Conservation (phyloP, 2,888 invertebrate genomes). For the Harpalus rubripes region DNA sequence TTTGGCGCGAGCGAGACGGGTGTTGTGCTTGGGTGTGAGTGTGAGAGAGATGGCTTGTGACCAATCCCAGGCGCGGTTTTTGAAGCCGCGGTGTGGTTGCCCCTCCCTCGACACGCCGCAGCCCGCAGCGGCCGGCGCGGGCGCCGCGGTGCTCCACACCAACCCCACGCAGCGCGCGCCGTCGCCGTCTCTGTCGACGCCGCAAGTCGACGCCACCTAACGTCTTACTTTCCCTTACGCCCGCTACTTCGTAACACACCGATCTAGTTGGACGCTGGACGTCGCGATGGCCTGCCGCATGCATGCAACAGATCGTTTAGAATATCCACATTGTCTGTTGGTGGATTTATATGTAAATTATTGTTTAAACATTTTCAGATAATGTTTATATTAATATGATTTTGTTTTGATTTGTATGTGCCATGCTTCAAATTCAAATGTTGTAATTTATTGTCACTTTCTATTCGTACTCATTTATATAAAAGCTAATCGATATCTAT, state of each 20-base stretch:
- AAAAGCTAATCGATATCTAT: conserved; percentile 8
- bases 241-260: not conserved
- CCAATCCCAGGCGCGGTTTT: conserved; percentile 79
- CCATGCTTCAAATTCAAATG: not conserved
- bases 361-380: conserved; percentile 14
- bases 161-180: conserved; percentile 7
- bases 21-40: conserved; percentile 68
- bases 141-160: conserved; percentile 68
- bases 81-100: conserved; percentile 78
- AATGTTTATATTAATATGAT: conserved; percentile 2
- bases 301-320: conserved; percentile 13
- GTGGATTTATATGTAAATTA: not conserved
- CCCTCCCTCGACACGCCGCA: conserved; percentile 78
- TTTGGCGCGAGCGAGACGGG: conserved; percentile 35
- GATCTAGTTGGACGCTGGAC: conserved; percentile 12
- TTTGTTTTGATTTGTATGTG: not conserved
- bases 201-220: not conserved
- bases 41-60: conserved; percentile 74
- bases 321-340: not conserved
- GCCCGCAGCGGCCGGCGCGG: conserved; percentile 71
- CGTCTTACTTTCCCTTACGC: not conserved
- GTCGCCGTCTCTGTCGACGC: not conserved
- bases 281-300: not conserved
- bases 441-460: conserved; percentile 9
- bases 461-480: not conserved